A percentile compares a stretch with the other conserved stretches of the same genome.
Conservation (phyloP, 2,113 vertebrate species). For the Ramphastos sulfuratus region DNA sequence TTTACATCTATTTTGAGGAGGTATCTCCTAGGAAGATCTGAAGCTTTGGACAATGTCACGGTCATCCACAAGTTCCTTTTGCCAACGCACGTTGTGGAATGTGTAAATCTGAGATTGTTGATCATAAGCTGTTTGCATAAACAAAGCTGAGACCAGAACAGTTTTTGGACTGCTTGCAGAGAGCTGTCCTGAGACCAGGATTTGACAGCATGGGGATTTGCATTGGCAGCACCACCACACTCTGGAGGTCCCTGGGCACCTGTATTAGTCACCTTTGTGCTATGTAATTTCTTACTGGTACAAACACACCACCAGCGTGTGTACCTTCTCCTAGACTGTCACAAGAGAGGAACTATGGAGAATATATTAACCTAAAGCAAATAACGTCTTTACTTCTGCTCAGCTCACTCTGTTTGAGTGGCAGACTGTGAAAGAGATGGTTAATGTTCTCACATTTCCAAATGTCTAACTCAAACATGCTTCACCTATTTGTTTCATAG, state of each 20-base stretch:
- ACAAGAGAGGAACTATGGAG: background rate
- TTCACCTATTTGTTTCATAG: background rate
- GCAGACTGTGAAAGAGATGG: background rate
- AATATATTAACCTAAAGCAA: background rate
- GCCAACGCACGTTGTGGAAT: background rate
- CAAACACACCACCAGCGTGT: background rate
- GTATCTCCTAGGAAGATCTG: background rate
- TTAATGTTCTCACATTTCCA: background rate
- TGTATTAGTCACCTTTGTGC: background rate
- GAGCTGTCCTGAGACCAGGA: background rate
- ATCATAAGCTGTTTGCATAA: background rate
- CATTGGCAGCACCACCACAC: background rate
- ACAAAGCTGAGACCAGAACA: background rate
- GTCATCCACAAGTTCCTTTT: background rate
- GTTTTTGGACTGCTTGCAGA: background rate
- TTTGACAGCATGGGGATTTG: background rate
- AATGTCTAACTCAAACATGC: background rate
- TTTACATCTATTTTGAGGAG: background rate
- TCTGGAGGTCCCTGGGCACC: background rate
- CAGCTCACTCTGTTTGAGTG: background rate
- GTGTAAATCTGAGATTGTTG: background rate
- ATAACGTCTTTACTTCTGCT: background rate
- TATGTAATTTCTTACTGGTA: background rate
- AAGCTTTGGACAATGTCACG: rapidly evolving
- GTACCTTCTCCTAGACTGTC: background rate